phyloP scores from a whole-genome alignment of 1,140 invertebrate species.

The Cryptotermes secundus region DNA sequence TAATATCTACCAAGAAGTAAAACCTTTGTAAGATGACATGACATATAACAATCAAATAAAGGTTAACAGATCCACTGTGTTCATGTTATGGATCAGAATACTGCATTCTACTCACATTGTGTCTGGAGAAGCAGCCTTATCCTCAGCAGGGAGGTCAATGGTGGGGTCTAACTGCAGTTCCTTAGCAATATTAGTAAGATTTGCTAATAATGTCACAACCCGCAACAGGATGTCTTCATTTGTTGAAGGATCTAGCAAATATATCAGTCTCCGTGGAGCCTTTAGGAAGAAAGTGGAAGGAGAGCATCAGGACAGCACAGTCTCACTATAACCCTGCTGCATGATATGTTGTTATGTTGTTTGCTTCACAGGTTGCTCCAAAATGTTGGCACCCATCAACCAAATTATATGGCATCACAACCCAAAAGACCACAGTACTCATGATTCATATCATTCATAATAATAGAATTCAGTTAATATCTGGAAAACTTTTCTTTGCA shows the following conservation, averaged over 20 bases:
- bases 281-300: conserved; percentile 41
- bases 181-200: conserved; percentile 51
- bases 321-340: no score
- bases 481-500: no score
- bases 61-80: not conserved
- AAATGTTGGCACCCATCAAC: no score
- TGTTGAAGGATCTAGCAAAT: conserved; percentile 49
- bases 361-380: no score
- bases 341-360: no score
- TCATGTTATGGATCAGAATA: not conserved
- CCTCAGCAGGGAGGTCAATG: conserved; percentile 53
- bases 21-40: no score
- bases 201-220: conserved; percentile 56
- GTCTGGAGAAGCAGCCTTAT: conserved; percentile 61
- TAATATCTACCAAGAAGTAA: no score
- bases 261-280: conserved; percentile 55
- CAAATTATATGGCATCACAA: no score
- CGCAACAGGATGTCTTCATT: conserved; percentile 56
- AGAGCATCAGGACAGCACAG: no score
- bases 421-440: no score
- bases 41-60: not conserved
- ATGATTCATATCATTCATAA: no score
- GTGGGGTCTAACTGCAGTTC: conserved; percentile 50
- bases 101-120: conserved; percentile 50
- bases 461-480: no score